Evolutionary conservation across 2,797 vertebrate species (phyloP), one percentile per base, ranked within the genome.

Genomic region (Anguilla obscura): DNA sequence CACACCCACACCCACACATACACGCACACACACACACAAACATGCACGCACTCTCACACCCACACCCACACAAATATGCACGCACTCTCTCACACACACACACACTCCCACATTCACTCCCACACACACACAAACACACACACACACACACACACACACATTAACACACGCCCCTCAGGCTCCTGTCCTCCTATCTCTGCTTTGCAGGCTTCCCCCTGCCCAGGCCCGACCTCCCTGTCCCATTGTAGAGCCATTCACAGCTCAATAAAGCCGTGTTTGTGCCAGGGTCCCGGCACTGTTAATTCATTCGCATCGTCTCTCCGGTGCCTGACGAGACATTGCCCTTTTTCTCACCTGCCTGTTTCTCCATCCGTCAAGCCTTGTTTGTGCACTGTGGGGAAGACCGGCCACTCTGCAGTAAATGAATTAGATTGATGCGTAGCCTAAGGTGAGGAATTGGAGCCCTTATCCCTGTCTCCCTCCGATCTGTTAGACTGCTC

Each of bases 131-230:
- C 79, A 56, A n/a, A 5, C 60, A 58, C n/a, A 85, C 24, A 58
- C 69, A 87, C 84, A 71, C 58, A 88, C 86, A 79, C 88, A 54
- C 58, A 21, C 45, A 63, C 50, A 50, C 52, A 52, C 71, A 36
- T 45, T 45, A 45, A 45, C 40, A 2, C 40, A 45, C 40, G 40
- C 40, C 40, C 88, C 76, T 86, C 80, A n/a, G 74, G 63, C 86
- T 88, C 82, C 76, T 45, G 27, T 52, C 66, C 88, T 36, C 74
- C 87, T 90, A 90, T 89, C 86, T 89, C 80, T 89, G 63, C 87
- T 84, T 33, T 86, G 30, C 89, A 91, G 88, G 16, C 87, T 69
- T 48, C 86, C 52, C 7, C 83, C 82, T 45, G 63, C 71, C 85
- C 79, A 88, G 69, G 88, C 85, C 21, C 84, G 80, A 85, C 88